Percentiles rank a stretch among this genome's conserved stretches.
These are phyloP conservation scores for Spialia ferax DNA, from an alignment of 2,888 invertebrate genomes.

Conservation along the genomic window DNA sequence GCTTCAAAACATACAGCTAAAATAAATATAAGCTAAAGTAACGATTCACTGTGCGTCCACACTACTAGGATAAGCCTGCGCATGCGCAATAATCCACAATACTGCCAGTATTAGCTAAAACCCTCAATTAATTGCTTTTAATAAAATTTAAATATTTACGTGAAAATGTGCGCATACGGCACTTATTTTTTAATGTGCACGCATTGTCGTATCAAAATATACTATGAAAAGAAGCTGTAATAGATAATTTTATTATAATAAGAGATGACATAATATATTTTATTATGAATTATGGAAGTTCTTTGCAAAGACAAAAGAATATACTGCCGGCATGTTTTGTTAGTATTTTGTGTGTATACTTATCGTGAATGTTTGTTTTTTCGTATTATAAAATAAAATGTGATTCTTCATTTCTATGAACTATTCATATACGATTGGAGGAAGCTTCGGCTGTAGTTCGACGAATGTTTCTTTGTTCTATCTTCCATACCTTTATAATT, in stretches of 20 bases:
- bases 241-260: no score
- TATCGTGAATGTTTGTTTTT: conserved; percentile 9
- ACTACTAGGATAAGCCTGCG: conserved; percentile 13
- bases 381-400: background rate
- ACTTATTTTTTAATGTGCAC: no score
- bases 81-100: background rate
- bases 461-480: conserved; percentile 4
- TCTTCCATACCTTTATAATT: background rate
- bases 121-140: no score
- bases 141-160: no score
- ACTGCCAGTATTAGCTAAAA: no score
- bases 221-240: no score
- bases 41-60: conserved; percentile 13
- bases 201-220: no score
- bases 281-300: no score
- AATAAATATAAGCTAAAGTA: no score
- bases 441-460: background rate
- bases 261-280: no score
- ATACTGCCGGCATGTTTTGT: background rate
- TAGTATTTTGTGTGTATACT: conserved; percentile 20
- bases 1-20: no score
- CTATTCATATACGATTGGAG: background rate
- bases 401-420: conserved; percentile 8
- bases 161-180: no score
- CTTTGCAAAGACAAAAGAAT: background rate